Evolutionary conservation across 2,113 vertebrate species (phyloP), one percentile per base, ranked within the genome.

Genomic region (Mus pahari): DNA sequence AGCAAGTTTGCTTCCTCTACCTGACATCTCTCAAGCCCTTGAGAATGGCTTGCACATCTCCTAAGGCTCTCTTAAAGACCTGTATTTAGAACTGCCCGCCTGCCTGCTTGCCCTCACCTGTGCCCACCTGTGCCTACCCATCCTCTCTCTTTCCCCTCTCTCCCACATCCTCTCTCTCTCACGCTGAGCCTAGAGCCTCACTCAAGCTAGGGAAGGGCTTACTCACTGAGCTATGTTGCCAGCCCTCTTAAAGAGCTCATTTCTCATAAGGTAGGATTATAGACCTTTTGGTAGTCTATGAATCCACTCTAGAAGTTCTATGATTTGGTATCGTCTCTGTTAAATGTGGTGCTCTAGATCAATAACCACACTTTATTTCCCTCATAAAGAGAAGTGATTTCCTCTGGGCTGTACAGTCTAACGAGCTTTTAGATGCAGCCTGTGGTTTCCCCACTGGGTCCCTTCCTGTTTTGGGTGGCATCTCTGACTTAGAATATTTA

Each of bases 241-340:
- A 66, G 60, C 26, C n/a, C 28, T 66, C 26, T 45, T 64, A 42
- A 19, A 64, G 53, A 89, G 77, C 48, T 33, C 36, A 45, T 94
- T 84, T 91, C 74, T 89, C 12, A 9, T 55, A 31, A 79, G 24
- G 16, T 64, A 33, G 0, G n/a, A 78, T 73, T 92, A 70, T 31
- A 73, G 78, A 95, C 39, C 16, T 93, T 86, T 53, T 33, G 64
- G 33, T 86, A 73, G 45, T 90, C 48, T 95, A 9, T 58, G 60
- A 92, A 64, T 89, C 88, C 45, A 73, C 90, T 48, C 55, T 79
- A 33, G 13, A 31, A 64, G 58, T 53, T 28, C 39, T 74, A 0
- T 11, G 39, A 60, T 70, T 83, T 88, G 74, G 39, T 74, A 39
- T 55, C 70, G n/a, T 42, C 11, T 50, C 42, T 58, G 60, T 77